Percentiles rank a stretch among this genome's conserved stretches.
phyloP scores from a whole-genome alignment of 2,113 vertebrate genomes.

The Tiliqua scincoides region DNA sequence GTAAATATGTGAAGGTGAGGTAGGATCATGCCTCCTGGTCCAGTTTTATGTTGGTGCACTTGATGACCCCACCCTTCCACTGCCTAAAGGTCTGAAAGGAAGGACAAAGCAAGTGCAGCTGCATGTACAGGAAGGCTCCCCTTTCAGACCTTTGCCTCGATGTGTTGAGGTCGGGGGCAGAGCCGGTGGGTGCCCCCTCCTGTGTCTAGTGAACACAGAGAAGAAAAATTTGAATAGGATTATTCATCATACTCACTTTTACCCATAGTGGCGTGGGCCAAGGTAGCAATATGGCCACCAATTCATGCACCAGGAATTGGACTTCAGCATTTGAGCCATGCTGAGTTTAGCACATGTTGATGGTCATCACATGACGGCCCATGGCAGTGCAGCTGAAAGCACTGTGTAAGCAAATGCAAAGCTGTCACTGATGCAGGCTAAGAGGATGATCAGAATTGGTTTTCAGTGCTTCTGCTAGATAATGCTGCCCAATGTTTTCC shows the following conservation, averaged over 20 bases:
- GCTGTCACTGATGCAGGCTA: not conserved
- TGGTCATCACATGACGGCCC: not conserved
- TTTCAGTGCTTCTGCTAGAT: not conserved
- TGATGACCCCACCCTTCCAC: no score
- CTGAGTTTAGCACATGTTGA: not conserved
- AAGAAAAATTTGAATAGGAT: no score
- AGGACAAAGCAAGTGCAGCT: no score
- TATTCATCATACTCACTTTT: not conserved
- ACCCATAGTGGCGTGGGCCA: not conserved
- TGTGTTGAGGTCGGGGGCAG: no score
- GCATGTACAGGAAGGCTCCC: no score
- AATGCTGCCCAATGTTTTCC: not conserved
- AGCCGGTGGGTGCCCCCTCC: no score
- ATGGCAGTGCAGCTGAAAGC: not conserved
- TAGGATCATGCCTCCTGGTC: no score
- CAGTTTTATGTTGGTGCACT: no score
- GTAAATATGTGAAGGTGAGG: no score
- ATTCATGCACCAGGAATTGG: not conserved
- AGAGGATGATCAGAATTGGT: not conserved
- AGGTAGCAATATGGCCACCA: not conserved
- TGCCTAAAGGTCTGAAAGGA: no score
- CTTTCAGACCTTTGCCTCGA: no score
- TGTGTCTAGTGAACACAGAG: no score
- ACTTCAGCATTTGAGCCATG: not conserved
- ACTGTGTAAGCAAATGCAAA: not conserved